These are phyloP conservation scores for Prionace glauca DNA, from an alignment of 2,797 vertebrate species.

Conservation along the genomic window DNA sequence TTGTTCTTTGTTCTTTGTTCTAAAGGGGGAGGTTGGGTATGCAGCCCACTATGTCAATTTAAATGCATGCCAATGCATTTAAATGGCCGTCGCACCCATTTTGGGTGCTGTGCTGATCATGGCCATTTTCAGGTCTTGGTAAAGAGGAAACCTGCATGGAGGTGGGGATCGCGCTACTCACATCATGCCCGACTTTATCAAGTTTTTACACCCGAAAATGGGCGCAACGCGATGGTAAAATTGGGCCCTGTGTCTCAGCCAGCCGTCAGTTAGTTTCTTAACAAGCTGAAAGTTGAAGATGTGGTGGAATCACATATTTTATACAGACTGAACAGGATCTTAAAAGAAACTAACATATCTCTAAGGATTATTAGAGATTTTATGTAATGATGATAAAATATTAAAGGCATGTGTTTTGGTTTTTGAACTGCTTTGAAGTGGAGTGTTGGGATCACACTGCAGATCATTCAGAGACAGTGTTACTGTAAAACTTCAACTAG, in stretches of 20 bases:
- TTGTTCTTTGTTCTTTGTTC: no score
- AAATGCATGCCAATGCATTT: no score
- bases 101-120: no score
- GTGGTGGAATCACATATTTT: background rate
- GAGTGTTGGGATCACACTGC: constrained; percentile 10
- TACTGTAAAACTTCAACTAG: constrained; percentile 22
- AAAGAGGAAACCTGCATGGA: no score
- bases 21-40: no score
- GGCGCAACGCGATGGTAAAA: no score
- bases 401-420: constrained; percentile 27
- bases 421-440: constrained; percentile 21
- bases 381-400: constrained; percentile 38
- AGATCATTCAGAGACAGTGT: background rate
- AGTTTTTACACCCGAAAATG: no score
- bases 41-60: no score
- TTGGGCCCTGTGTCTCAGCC: background rate
- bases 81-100: no score
- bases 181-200: no score
- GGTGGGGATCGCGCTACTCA: no score
- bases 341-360: constrained; percentile 22
- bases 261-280: background rate
- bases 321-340: background rate
- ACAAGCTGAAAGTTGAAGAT: background rate
- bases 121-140: no score
- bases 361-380: constrained; percentile 34